phyloP scores from a whole-genome alignment of 2,797 vertebrate genomes.

The Ispidina picta region DNA sequence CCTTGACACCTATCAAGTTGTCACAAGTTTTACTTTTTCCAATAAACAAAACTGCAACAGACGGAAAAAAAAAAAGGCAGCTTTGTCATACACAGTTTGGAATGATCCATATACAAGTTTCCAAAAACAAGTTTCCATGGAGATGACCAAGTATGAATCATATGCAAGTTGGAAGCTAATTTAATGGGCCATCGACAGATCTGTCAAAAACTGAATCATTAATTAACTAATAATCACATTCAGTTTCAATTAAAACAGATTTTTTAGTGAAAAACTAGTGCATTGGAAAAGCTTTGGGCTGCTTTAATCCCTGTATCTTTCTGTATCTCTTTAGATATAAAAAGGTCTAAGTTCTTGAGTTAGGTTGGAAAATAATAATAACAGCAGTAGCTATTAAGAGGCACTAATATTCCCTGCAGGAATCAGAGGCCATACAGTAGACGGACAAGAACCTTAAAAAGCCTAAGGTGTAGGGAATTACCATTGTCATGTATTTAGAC shows the following conservation, averaged over 20 bases:
- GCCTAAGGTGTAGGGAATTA: not conserved
- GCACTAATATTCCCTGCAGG: not conserved
- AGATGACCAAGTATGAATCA: not conserved
- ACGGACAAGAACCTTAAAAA: not conserved
- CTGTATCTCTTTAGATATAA: not conserved
- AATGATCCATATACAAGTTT: not conserved
- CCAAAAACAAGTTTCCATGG: not conserved
- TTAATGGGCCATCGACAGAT: not conserved
- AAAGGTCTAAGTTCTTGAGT: not conserved
- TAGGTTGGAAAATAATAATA: not conserved
- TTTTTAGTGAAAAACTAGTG: not conserved
- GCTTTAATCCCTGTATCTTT: not conserved
- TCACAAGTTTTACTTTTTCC: not conserved
- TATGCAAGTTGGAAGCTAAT: not conserved
- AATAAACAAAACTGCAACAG: not conserved
- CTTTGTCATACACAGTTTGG: not conserved
- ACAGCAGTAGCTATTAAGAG: not conserved
- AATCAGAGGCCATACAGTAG: not conserved
- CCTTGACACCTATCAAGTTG: not conserved
- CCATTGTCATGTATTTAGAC: rapidly evolving
- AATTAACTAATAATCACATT: not conserved
- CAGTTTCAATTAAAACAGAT: not conserved
- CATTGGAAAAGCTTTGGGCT: not conserved
- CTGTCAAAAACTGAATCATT: not conserved
- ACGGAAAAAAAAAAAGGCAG: not conserved